phyloP scores from a whole-genome alignment of 1,140 invertebrate genomes.

The Rhyzopertha dominica region DNA sequence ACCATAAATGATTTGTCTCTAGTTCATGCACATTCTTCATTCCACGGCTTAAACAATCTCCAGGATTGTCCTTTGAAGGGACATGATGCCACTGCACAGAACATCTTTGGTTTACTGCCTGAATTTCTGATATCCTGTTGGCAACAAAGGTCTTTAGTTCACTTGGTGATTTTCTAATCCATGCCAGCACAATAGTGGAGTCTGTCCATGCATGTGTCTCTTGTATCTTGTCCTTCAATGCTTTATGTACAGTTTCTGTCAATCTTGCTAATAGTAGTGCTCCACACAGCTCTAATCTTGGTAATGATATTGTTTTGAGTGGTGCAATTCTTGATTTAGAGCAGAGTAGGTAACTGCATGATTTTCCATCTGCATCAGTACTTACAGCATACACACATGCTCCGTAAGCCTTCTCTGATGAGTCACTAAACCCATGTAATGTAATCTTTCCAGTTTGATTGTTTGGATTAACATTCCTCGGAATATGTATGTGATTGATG shows the following conservation, averaged over 20 bases:
- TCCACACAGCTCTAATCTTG: slow-evolving; percentile 22
- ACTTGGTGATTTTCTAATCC: slow-evolving; percentile 23
- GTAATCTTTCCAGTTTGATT: slow-evolving; percentile 9
- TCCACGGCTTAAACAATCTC: too few species aligned
- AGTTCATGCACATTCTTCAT: too few species aligned
- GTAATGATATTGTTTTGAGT: slow-evolving; percentile 29
- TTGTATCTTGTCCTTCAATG: slow-evolving; percentile 25
- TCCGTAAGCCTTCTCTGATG: slow-evolving; percentile 15
- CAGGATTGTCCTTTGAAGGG: too few species aligned
- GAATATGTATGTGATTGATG: slow-evolving; percentile 1
- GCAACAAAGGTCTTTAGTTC: too few species aligned
- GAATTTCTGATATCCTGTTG: too few species aligned
- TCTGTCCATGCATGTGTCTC: slow-evolving; percentile 28
- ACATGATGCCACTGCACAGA: too few species aligned
- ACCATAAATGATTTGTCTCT: too few species aligned
- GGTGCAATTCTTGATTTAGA: slow-evolving; percentile 31
- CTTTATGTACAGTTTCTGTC: background rate
- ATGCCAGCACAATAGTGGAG: slow-evolving; percentile 28
- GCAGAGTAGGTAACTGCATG: slow-evolving; percentile 15
- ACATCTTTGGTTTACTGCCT: too few species aligned
- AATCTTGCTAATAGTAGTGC: slow-evolving; percentile 15
- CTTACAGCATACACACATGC: slow-evolving; percentile 17
- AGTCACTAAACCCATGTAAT: slow-evolving; percentile 16
- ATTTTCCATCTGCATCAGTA: slow-evolving; percentile 1
- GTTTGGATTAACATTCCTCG: slow-evolving; percentile 2